Evolutionary conservation across 2,113 vertebrate genomes (phyloP), one percentile per base, ranked within the genome.

Genomic region (Ondatra zibethicus): DNA sequence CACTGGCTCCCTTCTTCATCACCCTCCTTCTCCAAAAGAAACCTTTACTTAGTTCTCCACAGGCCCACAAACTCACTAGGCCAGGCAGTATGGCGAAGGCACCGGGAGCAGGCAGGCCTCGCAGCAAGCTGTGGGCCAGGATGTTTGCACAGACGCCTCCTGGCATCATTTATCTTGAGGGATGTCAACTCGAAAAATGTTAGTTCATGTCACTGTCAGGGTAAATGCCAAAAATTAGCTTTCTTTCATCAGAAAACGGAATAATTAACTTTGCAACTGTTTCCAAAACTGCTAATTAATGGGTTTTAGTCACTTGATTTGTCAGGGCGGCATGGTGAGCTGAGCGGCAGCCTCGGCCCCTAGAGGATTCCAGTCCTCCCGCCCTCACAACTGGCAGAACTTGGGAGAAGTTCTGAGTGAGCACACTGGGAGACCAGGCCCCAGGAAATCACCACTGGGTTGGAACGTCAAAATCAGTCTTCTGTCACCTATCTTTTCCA

Each of bases 251-350:
- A 98, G 97, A 98, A 98, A 99, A 97, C 82, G 94, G 98, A 99
- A 98, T 99, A 99, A 99, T 99, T 99, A 99, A 99, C 98, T 99
- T 99, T 98, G 98, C 98, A 98, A 99, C 98, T 99, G 98, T 99
- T 99, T 99, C 98, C 98, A 98, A 98, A 99, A 99, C 98, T 98
- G 98, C 98, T 99, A 99, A 99, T 99, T 99, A 99, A 99, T 99
- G 98, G 98, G 94, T 98, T 99, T 99, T 98, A 98, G 98, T 98
- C 99, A 98, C 98, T 98, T 98, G 98, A 98, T 98, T 98, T 99
- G 99, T 99, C 99, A 99, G 98, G 98, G 98, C 98, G 98, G 96
- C 98, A 96, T 88, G 96, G 96, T 52, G 65, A 98, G 98, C 97
- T 89, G 96, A 98, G 96, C 98, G 97, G 97, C 98, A 97, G 97